Base-by-base conservation (phyloP, 2,888 invertebrate genomes). In the Papilio elwesi region DNA sequence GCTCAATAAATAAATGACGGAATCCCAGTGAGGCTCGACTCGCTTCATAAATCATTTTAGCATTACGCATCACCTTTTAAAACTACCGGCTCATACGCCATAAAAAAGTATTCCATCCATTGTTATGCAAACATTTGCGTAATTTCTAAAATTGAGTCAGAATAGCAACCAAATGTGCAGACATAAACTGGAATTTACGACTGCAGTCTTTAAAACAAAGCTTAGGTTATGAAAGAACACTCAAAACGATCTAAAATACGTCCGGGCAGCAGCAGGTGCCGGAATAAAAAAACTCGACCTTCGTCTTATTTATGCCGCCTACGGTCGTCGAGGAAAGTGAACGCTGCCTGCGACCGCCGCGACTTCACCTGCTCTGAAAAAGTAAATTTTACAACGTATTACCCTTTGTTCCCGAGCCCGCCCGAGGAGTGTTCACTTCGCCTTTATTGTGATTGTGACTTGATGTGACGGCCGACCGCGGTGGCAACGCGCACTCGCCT, bases 101-200 rank as follows among this genome's bases (percentile, higher is more conserved):
- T 57, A 43, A 64, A 57, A 59, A 59, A 73, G 26, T 57, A 79
- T 76, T 76, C 75, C 76, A 74, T 76, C 75, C 76, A 74, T 71
- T 74, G 70, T 70, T 71, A 70, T 69, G 76, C 26, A 76, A 78
- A 77, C 69, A 79, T 78, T 87, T 85, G 84, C 87, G 87, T 84
- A 87, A 90, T 82, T 78, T 85, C 87, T 87, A 87, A 88, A 89
- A 84, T 88, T 85, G 86, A 86, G 83, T 82, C 76, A n/a, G 79
- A 81, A 87, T 83, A 81, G 83, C 84, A 85, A 80, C 84, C 84
- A 84, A 89, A 91, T 85, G 85, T 84, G 87, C 85, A 80, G 82
- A 85, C 89, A 90, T 92, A 90, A 90, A 90, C 82, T 77, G 77
- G 63, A 79, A 83, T 91, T 92, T 91, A 92, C 87, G 90, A 89